These are phyloP conservation scores for Gymnothorax reevesii DNA, from an alignment of 2,797 vertebrate species.

Conservation along the genomic window DNA sequence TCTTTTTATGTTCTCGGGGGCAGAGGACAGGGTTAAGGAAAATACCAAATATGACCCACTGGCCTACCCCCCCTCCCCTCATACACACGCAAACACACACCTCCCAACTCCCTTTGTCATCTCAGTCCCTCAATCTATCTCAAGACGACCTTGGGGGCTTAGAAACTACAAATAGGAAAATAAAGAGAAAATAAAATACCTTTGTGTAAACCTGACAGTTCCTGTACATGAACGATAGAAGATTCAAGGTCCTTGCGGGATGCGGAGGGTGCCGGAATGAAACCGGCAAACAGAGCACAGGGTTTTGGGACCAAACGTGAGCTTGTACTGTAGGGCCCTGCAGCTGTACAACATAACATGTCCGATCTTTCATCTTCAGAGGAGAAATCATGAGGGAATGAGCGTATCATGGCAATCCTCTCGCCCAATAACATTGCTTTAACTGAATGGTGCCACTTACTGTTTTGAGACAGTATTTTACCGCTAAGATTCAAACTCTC, in stretches of 20 bases:
- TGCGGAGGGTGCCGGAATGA: not conserved
- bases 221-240: slow-evolving; percentile 10
- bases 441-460: not conserved
- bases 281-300: not conserved
- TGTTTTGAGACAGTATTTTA: not conserved
- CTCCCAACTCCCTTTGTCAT: not conserved
- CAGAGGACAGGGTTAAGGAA: not conserved
- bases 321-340: not conserved
- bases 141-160: slow-evolving; percentile 14
- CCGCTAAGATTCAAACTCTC: not conserved
- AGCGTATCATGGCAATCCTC: not conserved
- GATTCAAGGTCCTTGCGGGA: slow-evolving; percentile 21
- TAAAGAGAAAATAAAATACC: slow-evolving; percentile 2
- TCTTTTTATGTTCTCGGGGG: not conserved
- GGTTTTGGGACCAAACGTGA: not conserved
- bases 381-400: not conserved
- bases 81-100: not conserved
- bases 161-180: slow-evolving; percentile 19
- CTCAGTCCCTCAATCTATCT: not conserved
- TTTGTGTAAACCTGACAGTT: slow-evolving; percentile 5
- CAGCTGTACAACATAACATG: not conserved
- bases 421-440: not conserved
- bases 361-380: slow-evolving; percentile 16
- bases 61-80: too few relatives aligned
- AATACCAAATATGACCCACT: not conserved